A percentile compares a stretch with the other conserved stretches of the same genome.
Evolutionary conservation across 2,888 invertebrate species (phyloP).

Genomic region (Drosophila meridiana): DNA sequence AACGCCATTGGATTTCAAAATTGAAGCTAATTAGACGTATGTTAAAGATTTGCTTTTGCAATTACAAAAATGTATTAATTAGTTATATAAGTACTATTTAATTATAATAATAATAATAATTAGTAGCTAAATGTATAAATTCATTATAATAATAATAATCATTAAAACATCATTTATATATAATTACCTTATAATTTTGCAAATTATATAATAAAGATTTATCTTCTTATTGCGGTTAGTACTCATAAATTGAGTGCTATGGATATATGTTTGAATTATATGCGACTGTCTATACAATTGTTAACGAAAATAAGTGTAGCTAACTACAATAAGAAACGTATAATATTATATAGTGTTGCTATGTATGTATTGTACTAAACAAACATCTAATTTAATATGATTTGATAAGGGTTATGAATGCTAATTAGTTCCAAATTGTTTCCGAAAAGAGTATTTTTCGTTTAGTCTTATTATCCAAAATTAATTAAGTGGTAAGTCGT

Average conservation of each 20-base stretch:
- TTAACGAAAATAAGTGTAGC: too few relatives aligned
- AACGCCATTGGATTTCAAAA: slow-evolving; percentile 27
- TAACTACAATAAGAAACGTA: too few relatives aligned
- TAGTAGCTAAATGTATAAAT: background rate
- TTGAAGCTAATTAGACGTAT: background rate
- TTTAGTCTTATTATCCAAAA: too few relatives aligned
- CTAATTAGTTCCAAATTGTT: too few relatives aligned
- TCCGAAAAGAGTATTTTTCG: too few relatives aligned
- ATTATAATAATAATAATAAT: background rate
- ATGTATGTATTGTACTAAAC: too few relatives aligned
- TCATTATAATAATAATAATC: background rate
- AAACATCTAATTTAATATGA: too few relatives aligned
- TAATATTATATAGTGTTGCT: too few relatives aligned
- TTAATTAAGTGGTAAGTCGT: too few relatives aligned
- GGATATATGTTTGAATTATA: too few relatives aligned
- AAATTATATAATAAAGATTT: background rate
- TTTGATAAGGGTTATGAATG: too few relatives aligned
- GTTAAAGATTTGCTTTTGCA: background rate
- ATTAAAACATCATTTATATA: background rate
- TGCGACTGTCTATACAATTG: too few relatives aligned
- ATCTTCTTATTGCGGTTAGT: background rate
- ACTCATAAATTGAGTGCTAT: background rate
- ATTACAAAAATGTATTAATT: background rate
- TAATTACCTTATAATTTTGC: background rate
- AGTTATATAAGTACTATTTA: background rate